Conservation (phyloP, 2,113 vertebrate genomes). For the Cyrtonyx montezumae region DNA sequence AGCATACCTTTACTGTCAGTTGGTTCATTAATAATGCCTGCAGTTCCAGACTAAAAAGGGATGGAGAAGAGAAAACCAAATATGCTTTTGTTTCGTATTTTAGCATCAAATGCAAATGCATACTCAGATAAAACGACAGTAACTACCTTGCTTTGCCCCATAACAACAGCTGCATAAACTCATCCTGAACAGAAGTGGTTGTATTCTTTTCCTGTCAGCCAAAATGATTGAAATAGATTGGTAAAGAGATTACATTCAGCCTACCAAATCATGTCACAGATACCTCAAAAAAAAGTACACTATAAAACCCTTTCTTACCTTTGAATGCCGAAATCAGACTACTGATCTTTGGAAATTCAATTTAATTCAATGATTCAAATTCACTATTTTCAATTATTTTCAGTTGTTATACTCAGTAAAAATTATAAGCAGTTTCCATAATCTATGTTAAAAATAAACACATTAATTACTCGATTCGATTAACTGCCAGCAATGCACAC, state of each 20-base stretch:
- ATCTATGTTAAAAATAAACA: not conserved
- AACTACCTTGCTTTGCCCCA: slow-evolving; percentile 97
- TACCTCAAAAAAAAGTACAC: not conserved
- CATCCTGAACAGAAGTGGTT: slow-evolving; percentile 95
- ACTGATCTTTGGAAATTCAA: not conserved
- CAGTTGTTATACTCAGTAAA: not conserved
- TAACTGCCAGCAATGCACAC: not conserved
- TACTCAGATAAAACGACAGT: slow-evolving; percentile 37
- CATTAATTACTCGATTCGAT: not conserved
- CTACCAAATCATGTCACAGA: not conserved
- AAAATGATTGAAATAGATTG: slow-evolving; percentile 6
- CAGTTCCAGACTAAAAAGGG: slow-evolving; percentile 86
- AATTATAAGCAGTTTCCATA: not conserved
- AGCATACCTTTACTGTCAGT: slow-evolving; percentile 92
- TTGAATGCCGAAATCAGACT: not conserved
- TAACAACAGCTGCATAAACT: slow-evolving; percentile 95
- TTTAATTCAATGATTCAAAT: not conserved
- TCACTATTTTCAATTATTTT: not conserved
- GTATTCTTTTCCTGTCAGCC: slow-evolving; percentile 93
- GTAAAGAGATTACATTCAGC: slow-evolving; percentile 21
- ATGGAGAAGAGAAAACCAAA: slow-evolving; percentile 22
- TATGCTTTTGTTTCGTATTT: not conserved
- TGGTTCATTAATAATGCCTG: slow-evolving; percentile 97
- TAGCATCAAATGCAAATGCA: not conserved
- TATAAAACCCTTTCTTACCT: not conserved